Conservation (phyloP, 2,888 invertebrate genomes). For the Brachyptera risi region DNA sequence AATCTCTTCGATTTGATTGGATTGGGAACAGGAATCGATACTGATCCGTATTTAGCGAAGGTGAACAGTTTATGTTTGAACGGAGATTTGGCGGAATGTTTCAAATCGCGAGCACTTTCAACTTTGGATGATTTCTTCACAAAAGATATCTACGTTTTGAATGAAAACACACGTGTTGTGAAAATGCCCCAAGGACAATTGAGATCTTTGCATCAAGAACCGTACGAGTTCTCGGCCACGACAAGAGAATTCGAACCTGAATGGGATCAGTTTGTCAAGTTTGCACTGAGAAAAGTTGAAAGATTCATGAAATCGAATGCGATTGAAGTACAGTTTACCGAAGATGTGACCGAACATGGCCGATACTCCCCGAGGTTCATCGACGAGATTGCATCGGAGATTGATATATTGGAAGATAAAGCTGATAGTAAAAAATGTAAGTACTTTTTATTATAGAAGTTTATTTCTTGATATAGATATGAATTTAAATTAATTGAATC, state of each 20-base stretch:
- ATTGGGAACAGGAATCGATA: constrained; percentile 65
- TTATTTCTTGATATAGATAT: no score
- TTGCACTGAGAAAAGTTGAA: constrained; percentile 68
- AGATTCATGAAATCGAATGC: constrained; percentile 75
- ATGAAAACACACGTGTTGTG: constrained; percentile 66
- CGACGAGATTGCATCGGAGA: constrained; percentile 78
- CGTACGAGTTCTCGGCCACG: constrained; percentile 67
- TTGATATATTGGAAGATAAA: constrained; percentile 77
- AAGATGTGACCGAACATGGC: constrained; percentile 70
- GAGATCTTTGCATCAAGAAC: constrained; percentile 63
- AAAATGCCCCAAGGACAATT: constrained; percentile 66
- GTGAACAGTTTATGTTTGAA: constrained; percentile 69
- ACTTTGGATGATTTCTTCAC: constrained; percentile 76
- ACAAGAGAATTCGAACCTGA: constrained; percentile 70
- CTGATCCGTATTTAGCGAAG: constrained; percentile 72
- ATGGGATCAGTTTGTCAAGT: constrained; percentile 78
- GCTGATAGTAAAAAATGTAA: constrained; percentile 76
- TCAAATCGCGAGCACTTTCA: constrained; percentile 72
- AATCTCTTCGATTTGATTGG: constrained; percentile 76
- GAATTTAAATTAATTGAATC: no score
- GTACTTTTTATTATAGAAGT: no score
- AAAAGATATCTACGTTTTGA: constrained; percentile 55
- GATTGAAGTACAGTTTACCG: constrained; percentile 67
- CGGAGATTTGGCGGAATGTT: constrained; percentile 81
- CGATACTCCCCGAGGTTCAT: constrained; percentile 75